Conservation (phyloP, 2,113 vertebrate genomes). For the Platysteira castanea region DNA sequence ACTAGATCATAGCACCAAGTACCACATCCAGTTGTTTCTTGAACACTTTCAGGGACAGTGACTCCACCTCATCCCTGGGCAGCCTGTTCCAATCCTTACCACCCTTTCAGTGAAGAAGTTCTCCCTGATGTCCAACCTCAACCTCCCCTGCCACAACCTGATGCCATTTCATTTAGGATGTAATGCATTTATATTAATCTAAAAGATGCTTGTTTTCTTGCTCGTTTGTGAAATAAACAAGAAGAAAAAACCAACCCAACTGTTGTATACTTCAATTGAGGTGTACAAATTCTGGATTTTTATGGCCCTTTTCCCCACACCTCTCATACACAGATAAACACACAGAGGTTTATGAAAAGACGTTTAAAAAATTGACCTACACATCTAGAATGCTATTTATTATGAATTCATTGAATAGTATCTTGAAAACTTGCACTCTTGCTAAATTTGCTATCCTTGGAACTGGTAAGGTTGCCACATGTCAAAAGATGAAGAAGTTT, state of each 20-base stretch:
- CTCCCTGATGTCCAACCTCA: neutral
- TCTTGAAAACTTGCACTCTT: neutral
- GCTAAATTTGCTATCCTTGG: neutral
- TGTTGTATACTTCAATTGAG: neutral
- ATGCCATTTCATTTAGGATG: neutral
- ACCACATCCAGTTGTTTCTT: neutral
- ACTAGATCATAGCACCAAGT: neutral
- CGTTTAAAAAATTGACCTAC: neutral
- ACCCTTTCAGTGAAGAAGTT: neutral
- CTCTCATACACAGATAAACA: fast-evolving
- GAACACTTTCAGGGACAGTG: neutral
- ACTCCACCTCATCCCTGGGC: neutral
- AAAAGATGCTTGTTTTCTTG: neutral
- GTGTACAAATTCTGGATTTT: neutral
- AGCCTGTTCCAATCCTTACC: neutral
- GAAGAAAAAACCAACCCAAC: neutral
- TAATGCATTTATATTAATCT: neutral
- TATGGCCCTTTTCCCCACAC: neutral
- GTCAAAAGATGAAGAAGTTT: neutral
- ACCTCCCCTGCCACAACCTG: neutral
- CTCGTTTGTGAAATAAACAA: neutral
- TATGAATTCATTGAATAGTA: neutral
- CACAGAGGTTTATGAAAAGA: neutral
- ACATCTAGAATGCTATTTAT: neutral
- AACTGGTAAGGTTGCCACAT: neutral